These are phyloP conservation scores for Synanthedon tipuliformis DNA, from an alignment of 2,888 invertebrate genomes.

Conservation along the genomic window DNA sequence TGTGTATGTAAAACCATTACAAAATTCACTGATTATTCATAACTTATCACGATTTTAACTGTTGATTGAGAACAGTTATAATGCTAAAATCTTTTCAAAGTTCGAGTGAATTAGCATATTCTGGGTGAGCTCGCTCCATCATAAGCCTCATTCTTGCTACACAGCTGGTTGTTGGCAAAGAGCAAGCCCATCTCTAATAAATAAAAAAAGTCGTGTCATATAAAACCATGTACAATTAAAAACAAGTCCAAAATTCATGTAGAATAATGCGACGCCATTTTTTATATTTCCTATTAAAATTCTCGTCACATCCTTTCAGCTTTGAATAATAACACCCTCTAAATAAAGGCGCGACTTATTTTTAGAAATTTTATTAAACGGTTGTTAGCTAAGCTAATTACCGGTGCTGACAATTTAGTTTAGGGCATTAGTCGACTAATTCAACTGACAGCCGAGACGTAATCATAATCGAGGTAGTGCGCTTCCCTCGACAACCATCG, in stretches of 20 bases:
- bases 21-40: too few relatives aligned
- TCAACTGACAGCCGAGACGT: slow-evolving; percentile 28
- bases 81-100: too few relatives aligned
- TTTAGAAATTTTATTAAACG: slow-evolving; percentile 11
- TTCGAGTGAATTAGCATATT: too few relatives aligned
- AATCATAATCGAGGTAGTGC: slow-evolving; percentile 31
- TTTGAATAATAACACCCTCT: not conserved
- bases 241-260: not conserved
- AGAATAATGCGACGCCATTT: not conserved
- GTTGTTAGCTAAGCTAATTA: slow-evolving; percentile 29
- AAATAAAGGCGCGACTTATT: slow-evolving; percentile 8
- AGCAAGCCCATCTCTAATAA: too few relatives aligned
- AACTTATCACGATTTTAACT: too few relatives aligned
- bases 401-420: slow-evolving; percentile 33
- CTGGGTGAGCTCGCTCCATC: too few relatives aligned
- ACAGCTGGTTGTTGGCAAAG: too few relatives aligned
- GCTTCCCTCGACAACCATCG: slow-evolving; percentile 22
- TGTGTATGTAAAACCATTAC: too few relatives aligned
- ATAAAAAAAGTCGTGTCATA: too few relatives aligned
- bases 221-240: not conserved
- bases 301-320: not conserved
- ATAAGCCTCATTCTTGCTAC: too few relatives aligned
- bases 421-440: slow-evolving; percentile 27
- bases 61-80: too few relatives aligned
- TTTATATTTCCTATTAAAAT: not conserved